These are phyloP conservation scores for Antigone vipio DNA, from an alignment of 2,113 vertebrate species.

Conservation along the genomic window DNA sequence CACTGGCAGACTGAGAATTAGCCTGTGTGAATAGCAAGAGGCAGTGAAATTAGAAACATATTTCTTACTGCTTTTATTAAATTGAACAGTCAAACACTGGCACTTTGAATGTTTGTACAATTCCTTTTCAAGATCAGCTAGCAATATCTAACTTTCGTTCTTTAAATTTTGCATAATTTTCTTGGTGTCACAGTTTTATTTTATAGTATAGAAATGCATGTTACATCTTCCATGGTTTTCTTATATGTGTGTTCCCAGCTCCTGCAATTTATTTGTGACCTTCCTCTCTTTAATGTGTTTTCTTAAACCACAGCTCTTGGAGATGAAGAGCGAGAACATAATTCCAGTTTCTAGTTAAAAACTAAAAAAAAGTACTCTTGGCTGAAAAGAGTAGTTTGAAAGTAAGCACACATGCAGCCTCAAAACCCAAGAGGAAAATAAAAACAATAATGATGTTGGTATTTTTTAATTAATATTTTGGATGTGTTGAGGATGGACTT, in stretches of 20 bases:
- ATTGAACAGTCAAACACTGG: background rate
- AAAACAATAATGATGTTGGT: background rate
- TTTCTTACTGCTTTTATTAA: constrained; percentile 16
- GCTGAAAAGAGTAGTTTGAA: background rate
- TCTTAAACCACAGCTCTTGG: background rate
- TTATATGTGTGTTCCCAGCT: background rate
- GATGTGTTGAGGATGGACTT: background rate
- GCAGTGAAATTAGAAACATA: constrained; percentile 29
- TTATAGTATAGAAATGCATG: background rate
- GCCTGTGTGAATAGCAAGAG: background rate
- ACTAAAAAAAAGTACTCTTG: background rate
- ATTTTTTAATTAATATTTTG: background rate
- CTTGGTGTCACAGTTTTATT: background rate
- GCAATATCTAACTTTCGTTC: background rate
- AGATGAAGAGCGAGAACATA: background rate
- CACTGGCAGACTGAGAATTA: constrained; percentile 2
- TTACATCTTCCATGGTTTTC: background rate
- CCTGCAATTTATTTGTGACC: background rate
- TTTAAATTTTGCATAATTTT: background rate
- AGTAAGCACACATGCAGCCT: background rate
- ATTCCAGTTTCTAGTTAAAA: background rate
- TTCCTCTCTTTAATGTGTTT: background rate
- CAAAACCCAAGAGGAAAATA: background rate
- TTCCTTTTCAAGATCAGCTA: background rate
- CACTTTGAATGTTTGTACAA: background rate